Conservation (phyloP, 2,888 invertebrate genomes). For the Cephonodes hylas region DNA sequence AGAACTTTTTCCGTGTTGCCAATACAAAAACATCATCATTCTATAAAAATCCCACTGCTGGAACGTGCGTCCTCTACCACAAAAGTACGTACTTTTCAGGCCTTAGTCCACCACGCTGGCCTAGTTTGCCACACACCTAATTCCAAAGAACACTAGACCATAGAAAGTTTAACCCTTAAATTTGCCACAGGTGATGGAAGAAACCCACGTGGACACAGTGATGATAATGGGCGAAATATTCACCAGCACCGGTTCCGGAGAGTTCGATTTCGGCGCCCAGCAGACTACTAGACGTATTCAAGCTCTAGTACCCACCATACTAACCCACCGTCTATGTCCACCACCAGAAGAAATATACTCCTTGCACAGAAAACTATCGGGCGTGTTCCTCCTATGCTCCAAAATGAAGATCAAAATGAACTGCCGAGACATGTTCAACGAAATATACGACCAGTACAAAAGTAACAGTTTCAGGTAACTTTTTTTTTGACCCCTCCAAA, state of each 20-base stretch:
- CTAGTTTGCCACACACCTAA: no score
- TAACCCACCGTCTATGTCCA: slow-evolving; percentile 95
- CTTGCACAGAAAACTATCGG: slow-evolving; percentile 97
- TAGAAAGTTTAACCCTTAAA: no score
- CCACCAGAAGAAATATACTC: slow-evolving; percentile 99
- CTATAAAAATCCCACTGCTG: no score
- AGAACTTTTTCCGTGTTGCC: no score
- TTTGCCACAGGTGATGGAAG: slow-evolving; percentile 87
- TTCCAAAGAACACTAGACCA: no score
- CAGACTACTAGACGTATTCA: slow-evolving; percentile 89
- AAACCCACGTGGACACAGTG: slow-evolving; percentile 97
- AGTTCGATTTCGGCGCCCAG: slow-evolving; percentile 95
- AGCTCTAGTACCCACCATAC: slow-evolving; percentile 93
- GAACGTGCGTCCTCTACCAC: no score
- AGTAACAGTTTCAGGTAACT: slow-evolving; percentile 29
- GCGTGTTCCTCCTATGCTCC: slow-evolving; percentile 94
- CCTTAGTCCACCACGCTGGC: no score
- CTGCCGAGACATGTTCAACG: slow-evolving; percentile 91
- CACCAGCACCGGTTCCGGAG: slow-evolving; percentile 82
- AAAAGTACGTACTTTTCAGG: no score
- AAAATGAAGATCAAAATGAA: slow-evolving; percentile 91
- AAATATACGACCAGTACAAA: slow-evolving; percentile 87
- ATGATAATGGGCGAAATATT: slow-evolving; percentile 99
- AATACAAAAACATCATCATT: no score
- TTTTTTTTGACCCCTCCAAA: not conserved